A percentile compares a stretch with the other conserved stretches of the same genome.
These are phyloP conservation scores for Toxotes lorentzi DNA, from an alignment of 2,797 vertebrate species.

Conservation along the genomic window DNA sequence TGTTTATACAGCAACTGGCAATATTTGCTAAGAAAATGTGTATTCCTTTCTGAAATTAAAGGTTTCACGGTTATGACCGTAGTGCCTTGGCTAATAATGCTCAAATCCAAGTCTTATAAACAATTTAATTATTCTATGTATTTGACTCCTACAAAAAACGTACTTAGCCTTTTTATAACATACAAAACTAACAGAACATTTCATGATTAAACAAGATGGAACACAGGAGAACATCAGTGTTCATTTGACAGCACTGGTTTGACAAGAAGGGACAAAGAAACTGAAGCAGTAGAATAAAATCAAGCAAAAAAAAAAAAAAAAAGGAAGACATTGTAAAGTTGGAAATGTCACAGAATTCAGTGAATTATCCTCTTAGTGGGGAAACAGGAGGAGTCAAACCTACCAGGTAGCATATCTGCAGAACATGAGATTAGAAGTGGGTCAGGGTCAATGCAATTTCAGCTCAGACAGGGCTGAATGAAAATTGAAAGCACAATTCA, in stretches of 20 bases:
- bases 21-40: not conserved
- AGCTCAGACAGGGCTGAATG: not conserved
- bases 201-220: not conserved
- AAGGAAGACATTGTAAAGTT: not conserved
- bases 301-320: not conserved
- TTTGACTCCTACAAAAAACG: not conserved
- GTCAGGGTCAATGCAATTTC: not conserved
- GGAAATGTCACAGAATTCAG: constrained; percentile 12
- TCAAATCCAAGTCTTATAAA: not conserved
- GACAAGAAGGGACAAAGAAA: not conserved
- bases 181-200: not conserved
- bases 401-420: not conserved
- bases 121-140: not conserved
- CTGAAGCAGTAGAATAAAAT: not conserved
- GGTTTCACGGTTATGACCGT: not conserved
- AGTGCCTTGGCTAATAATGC: not conserved
- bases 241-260: not conserved
- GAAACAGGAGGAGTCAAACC: not conserved
- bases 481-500: constrained; percentile 6
- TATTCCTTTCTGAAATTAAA: not conserved
- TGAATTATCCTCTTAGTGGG: not conserved
- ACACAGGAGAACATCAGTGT: not conserved
- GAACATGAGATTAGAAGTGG: not conserved
- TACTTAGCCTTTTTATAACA: not conserved
- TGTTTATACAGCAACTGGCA: not conserved